Evolutionary conservation across 2,888 invertebrate species (phyloP).

Genomic region (Tinea trinotella): DNA sequence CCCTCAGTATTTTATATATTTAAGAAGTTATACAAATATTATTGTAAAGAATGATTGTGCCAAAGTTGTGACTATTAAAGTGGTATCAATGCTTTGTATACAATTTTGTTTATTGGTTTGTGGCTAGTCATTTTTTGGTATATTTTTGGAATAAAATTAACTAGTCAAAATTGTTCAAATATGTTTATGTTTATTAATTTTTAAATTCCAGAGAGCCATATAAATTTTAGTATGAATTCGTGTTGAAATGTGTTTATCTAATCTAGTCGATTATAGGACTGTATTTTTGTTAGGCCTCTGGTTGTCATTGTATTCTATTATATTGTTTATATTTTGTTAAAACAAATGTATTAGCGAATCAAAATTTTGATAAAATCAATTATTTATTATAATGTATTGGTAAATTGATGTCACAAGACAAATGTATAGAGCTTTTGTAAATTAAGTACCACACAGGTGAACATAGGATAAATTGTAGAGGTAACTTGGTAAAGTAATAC

Average conservation of each 20-base stretch:
- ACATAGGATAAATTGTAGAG: conserved; percentile 56
- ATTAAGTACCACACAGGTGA: conserved; percentile 65
- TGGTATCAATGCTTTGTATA: conserved; percentile 13
- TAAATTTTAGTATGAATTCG: conserved; percentile 24
- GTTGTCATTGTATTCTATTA: conserved; percentile 28
- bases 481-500: conserved; percentile 38
- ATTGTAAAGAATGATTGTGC: conserved; percentile 53
- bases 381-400: conserved; percentile 51
- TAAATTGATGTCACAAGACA: conserved; percentile 41
- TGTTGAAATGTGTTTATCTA: conserved; percentile 20
- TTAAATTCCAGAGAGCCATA: conserved; percentile 36
- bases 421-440: conserved; percentile 70
- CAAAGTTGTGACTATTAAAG: conserved; percentile 56
- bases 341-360: not conserved
- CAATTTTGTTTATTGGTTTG: conserved; percentile 40
- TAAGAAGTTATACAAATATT: conserved; percentile 30
- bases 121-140: conserved; percentile 52
- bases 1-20: conserved; percentile 58
- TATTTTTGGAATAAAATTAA: conserved; percentile 28
- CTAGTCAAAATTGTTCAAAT: conserved; percentile 66
- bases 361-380: conserved; percentile 58
- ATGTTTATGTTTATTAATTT: conserved; percentile 25
- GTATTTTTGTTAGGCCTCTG: conserved; percentile 43
- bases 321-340: not conserved
- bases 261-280: conserved; percentile 19